Percentiles rank a stretch among this genome's conserved stretches.
phyloP scores from a whole-genome alignment of 1,140 invertebrate genomes.

The Vanessa tameamea region DNA sequence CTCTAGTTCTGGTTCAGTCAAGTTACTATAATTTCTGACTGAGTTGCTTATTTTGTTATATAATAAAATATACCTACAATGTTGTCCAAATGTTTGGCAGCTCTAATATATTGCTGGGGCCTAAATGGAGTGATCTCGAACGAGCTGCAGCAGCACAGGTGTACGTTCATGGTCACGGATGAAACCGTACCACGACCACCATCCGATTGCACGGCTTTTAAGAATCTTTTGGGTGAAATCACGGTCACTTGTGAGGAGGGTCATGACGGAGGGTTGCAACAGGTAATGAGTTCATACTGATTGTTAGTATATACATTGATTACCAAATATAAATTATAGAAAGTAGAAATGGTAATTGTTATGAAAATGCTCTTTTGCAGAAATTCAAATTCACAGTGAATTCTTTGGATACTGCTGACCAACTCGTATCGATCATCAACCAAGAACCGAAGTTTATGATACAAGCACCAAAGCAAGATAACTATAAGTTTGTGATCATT shows the following conservation, averaged over 20 bases:
- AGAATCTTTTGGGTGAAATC: constrained; percentile 48
- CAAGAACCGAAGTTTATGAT: constrained; percentile 67
- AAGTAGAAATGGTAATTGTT: too few relatives aligned
- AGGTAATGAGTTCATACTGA: constrained; percentile 43
- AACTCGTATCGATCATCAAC: constrained; percentile 59
- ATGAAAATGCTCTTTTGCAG: constrained; percentile 48
- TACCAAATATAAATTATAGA: too few relatives aligned
- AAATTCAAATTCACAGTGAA: constrained; percentile 67
- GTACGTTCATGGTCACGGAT: constrained; percentile 63
- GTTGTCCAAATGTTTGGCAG: constrained; percentile 37
- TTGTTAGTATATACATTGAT: too few relatives aligned
- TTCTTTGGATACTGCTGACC: constrained; percentile 48
- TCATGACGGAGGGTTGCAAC: constrained; percentile 66
- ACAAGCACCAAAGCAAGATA: constrained; percentile 57
- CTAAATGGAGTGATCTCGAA: constrained; percentile 55
- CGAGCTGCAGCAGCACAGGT: constrained; percentile 50
- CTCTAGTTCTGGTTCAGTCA: too few relatives aligned
- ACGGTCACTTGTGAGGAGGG: constrained; percentile 59
- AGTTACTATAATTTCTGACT: too few relatives aligned
- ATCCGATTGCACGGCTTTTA: constrained; percentile 51
- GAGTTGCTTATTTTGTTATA: too few relatives aligned
- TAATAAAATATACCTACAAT: background rate
- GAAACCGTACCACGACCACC: constrained; percentile 65
- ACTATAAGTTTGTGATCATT: constrained; percentile 63
- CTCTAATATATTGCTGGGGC: constrained; percentile 67